Conservation (phyloP, 2,888 invertebrate species). For the Adineta ricciae region DNA sequence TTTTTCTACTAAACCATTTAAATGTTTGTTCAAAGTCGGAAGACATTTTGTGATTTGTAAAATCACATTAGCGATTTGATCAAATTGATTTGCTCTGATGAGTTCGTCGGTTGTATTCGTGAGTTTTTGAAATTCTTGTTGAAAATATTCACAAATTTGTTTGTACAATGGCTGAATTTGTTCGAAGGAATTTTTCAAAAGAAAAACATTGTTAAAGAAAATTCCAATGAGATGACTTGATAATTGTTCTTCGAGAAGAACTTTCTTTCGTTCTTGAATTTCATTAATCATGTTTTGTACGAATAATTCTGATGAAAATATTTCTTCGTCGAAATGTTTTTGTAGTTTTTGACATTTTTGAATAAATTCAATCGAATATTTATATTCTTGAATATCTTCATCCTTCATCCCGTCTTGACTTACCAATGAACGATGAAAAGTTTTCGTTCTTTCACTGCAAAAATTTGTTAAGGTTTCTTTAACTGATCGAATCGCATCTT, state of each 20-base stretch:
- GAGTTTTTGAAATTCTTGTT: neutral
- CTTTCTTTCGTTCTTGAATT: neutral
- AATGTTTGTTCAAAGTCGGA: neutral
- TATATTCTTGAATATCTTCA: neutral
- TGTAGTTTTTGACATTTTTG: neutral
- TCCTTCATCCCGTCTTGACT: neutral
- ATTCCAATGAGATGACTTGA: neutral
- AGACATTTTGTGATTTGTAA: neutral
- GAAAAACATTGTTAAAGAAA: neutral
- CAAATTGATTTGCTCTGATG: neutral
- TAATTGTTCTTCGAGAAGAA: neutral
- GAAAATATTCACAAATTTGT: neutral
- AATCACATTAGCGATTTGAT: neutral
- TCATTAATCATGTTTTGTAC: neutral
- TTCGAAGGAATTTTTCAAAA: neutral
- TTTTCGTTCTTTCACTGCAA: neutral
- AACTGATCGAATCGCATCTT: neutral
- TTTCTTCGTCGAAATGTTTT: neutral
- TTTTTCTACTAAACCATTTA: neutral
- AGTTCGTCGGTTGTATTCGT: neutral
- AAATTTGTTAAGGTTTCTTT: neutral
- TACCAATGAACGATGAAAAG: neutral
- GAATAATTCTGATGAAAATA: neutral
- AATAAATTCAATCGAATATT: neutral
- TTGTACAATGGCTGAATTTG: neutral